These are phyloP conservation scores for Trisateles emortualis DNA, from an alignment of 2,888 invertebrate genomes.

Conservation along the genomic window DNA sequence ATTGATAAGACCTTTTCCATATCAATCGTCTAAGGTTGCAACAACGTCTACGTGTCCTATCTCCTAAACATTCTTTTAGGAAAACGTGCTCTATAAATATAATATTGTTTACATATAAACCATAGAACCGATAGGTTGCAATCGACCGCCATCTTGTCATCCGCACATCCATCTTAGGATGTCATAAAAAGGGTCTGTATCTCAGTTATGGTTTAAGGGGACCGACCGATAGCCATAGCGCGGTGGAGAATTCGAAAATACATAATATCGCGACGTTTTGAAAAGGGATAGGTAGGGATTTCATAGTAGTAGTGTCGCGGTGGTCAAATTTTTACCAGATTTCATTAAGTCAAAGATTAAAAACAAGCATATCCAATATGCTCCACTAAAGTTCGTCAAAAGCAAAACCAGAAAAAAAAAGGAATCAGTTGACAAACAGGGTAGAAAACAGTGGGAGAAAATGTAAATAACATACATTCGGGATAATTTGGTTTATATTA, in stretches of 20 bases:
- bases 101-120: neutral
- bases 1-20: slow-evolving; percentile 2
- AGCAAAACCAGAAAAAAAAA: too few relatives aligned
- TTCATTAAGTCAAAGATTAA: too few relatives aligned
- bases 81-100: slow-evolving; percentile 6
- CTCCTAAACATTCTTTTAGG: slow-evolving; percentile 2
- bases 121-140: neutral
- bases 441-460: too few relatives aligned
- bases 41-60: slow-evolving; percentile 12
- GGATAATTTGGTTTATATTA: too few relatives aligned
- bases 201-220: neutral
- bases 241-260: neutral
- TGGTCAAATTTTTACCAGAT: too few relatives aligned
- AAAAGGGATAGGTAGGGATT: neutral
- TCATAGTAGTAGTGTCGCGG: neutral
- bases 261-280: neutral
- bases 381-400: too few relatives aligned
- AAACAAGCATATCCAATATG: too few relatives aligned
- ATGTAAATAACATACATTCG: too few relatives aligned
- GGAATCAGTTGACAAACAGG: too few relatives aligned
- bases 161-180: slow-evolving; percentile 1
- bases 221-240: neutral
- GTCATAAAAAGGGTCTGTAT: neutral
- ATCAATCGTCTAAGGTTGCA: slow-evolving; percentile 1
- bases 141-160: neutral